Evolutionary conservation across 2,797 vertebrate species (phyloP).

Genomic region (Xenopus petersii): DNA sequence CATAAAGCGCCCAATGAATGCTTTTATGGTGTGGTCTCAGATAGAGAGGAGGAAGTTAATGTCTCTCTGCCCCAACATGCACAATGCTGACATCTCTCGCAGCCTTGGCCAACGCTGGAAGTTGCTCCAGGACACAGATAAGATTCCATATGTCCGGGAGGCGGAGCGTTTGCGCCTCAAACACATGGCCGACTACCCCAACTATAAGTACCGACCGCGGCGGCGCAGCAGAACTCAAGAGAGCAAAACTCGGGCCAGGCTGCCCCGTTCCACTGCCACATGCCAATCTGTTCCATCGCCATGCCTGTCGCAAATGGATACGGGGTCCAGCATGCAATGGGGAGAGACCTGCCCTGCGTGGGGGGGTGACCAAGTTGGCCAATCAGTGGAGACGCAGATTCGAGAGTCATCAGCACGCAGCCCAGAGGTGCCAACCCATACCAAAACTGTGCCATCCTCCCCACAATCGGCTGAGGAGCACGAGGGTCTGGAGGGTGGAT

Average conservation of each 20-base stretch:
- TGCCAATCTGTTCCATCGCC: conserved; percentile 53
- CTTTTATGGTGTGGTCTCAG: conserved; percentile 87
- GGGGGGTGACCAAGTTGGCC: conserved; percentile 66
- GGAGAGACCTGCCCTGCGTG: conserved; percentile 46
- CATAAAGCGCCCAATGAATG: conserved; percentile 85
- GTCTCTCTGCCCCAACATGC: conserved; percentile 85
- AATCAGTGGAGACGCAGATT: conserved; percentile 68
- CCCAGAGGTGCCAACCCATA: conserved; percentile 74
- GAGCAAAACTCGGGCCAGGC: conserved; percentile 66
- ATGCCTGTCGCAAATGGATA: conserved; percentile 42
- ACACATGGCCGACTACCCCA: conserved; percentile 85
- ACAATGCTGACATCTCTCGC: conserved; percentile 87
- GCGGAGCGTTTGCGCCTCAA: conserved; percentile 81
- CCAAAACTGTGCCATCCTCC: conserved; percentile 68
- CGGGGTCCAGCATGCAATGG: conserved; percentile 55
- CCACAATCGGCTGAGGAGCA: conserved; percentile 70
- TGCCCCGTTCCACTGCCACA: conserved; percentile 56
- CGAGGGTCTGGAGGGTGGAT: conserved; percentile 64
- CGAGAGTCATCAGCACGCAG: conserved; percentile 58
- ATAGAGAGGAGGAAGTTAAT: conserved; percentile 82
- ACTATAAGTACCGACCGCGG: conserved; percentile 85
- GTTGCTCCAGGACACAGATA: conserved; percentile 79
- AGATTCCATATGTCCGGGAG: conserved; percentile 81
- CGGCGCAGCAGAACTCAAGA: conserved; percentile 76
- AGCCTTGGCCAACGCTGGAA: conserved; percentile 81